Conservation (phyloP, 2,888 invertebrate species). For the Cacoxenus indagator region DNA sequence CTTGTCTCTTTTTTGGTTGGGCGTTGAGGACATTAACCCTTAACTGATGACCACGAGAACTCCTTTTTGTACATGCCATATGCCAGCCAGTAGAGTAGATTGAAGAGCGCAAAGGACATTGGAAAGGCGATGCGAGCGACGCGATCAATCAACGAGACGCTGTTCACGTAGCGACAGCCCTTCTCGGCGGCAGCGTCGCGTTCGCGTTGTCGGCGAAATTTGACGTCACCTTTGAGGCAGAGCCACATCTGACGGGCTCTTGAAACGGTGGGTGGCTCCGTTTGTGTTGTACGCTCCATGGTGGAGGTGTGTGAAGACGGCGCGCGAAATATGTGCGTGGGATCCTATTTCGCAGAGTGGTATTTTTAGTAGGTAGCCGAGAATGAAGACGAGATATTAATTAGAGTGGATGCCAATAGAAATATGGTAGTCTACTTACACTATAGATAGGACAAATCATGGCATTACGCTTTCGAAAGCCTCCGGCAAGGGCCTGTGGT, state of each 20-base stretch:
- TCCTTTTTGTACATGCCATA: conserved; percentile 81
- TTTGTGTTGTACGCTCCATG: conserved; percentile 87
- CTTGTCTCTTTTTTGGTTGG: not conserved
- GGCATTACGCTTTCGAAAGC: conserved; percentile 73
- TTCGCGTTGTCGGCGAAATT: conserved; percentile 81
- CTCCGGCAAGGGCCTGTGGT: conserved; percentile 58
- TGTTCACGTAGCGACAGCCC: conserved; percentile 80
- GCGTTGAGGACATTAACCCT: conserved; percentile 37
- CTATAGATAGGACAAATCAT: conserved; percentile 77
- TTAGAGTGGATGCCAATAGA: not conserved
- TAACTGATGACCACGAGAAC: conserved; percentile 63
- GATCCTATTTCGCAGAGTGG: conserved; percentile 67
- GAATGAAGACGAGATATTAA: not conserved
- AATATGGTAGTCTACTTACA: conserved; percentile 66
- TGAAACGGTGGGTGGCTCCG: conserved; percentile 79
- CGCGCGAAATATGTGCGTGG: conserved; percentile 68
- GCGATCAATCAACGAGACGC: conserved; percentile 88
- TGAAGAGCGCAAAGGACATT: conserved; percentile 86
- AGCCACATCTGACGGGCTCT: conserved; percentile 85
- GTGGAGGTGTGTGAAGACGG: conserved; percentile 73
- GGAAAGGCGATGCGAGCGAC: conserved; percentile 87
- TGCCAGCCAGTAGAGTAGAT: conserved; percentile 90
- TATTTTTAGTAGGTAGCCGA: not conserved
- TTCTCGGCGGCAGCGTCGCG: conserved; percentile 76
- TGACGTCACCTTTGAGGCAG: conserved; percentile 84